These are phyloP conservation scores for Gallinago undulata DNA, from an alignment of 2,113 vertebrate species.

Conservation along the genomic window DNA sequence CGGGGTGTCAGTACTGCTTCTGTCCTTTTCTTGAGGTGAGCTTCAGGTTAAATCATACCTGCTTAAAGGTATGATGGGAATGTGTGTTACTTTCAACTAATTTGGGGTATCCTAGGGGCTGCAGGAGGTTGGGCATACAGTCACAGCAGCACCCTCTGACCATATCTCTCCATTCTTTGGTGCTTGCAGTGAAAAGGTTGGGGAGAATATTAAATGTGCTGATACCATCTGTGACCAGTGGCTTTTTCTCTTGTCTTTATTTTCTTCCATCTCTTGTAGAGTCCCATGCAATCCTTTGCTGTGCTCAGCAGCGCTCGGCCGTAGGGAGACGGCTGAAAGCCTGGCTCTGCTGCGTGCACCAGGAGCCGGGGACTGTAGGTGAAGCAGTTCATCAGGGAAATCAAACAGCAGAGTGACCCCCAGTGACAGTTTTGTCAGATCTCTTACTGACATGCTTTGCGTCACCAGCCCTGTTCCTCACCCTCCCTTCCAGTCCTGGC, in stretches of 20 bases:
- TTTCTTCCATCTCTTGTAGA: background rate
- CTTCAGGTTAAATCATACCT: background rate
- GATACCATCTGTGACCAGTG: background rate
- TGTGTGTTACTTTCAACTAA: background rate
- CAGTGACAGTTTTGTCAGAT: fast-evolving
- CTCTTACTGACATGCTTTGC: background rate
- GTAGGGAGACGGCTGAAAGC: background rate
- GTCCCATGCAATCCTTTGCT: background rate
- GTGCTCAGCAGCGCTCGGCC: background rate
- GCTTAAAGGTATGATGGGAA: background rate
- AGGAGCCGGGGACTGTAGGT: background rate
- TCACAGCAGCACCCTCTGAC: background rate
- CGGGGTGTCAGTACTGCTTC: background rate
- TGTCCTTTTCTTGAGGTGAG: background rate
- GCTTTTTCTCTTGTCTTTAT: background rate
- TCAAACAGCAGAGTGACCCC: background rate
- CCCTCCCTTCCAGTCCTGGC: background rate
- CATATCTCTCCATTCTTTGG: background rate
- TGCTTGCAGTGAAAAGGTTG: background rate
- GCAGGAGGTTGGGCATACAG: background rate
- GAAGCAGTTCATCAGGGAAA: background rate
- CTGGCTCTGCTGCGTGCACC: fast-evolving
- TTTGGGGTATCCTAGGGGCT: background rate
- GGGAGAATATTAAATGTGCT: background rate
- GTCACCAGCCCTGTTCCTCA: fast-evolving